Evolutionary conservation across 2,888 invertebrate species (phyloP), one percentile per base, ranked within the genome.

Genomic region (Patella ulyssiponensis): DNA sequence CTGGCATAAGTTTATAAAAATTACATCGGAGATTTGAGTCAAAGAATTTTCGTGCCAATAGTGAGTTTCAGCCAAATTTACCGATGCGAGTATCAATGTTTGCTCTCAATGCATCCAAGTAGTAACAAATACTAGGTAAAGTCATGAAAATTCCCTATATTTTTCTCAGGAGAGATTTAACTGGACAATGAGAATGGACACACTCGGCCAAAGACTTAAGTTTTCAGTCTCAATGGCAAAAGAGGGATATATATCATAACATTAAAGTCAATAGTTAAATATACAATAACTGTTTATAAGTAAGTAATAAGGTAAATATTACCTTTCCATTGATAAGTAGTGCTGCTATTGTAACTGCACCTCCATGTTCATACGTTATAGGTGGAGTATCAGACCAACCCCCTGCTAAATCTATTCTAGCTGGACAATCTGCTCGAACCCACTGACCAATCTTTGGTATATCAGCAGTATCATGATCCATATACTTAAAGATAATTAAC

Each of bases 331-430:
- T 92, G 52, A 94, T 86, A 44, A 89, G 84, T 15, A 94, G 86
- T 12, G 93, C 93, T 7, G 89, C 88, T 78, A 88, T 91, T 77
- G 92, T 92, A 12, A 93, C 92, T 52, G 92, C 92, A 4, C 93
- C 93, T 5, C 93, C 92, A 79, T 92, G 90, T 84, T 93, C 93
- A 82, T 93, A 93, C 14, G 93, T 93, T 76, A 94, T 93, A 2
- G 93, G 94, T 9, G 94, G 93, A 4, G 93, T 93, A 87, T 94
- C 94, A 3, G 93, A 92, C 94, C 94, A 94, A 0, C 93, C 94
- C 1, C 94, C 93, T 20, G 92, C 90, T 7, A 93, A 85, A 85
- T 93, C 93, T 52, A 93, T 89, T 76, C 93, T 87, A 11, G 92
- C 93, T 2, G 93, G 92, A 84, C 92, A 93, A 77, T 90, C 89